Evolutionary conservation across 2,797 vertebrate genomes (phyloP), one percentile per base, ranked within the genome.

Genomic region (Echiichthys vipera): DNA sequence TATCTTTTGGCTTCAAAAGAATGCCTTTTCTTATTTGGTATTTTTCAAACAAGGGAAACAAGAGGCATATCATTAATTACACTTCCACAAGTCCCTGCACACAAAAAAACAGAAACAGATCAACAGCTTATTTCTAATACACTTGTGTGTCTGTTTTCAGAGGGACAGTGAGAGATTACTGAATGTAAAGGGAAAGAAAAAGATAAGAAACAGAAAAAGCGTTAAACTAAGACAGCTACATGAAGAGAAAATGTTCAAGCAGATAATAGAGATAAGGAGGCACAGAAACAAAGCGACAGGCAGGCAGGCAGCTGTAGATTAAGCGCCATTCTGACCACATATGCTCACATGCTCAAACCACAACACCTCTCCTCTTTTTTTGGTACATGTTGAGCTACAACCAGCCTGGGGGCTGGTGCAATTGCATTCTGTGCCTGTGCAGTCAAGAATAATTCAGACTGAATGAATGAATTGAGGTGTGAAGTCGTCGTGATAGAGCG

Each of bases 301-400:
- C 69, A 67, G 59, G 53, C 74, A 87, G 77, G 80, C 89, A 91
- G 89, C 84, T 89, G 83, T 77, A 84, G 77, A 85, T 77, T 55
- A 66, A 70, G 84, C 47, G 15, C 71, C 74, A 66, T 71, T 70
- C 65, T 83, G 65, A 90, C 88, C 89, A 80, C 92, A 93, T 61
- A 88, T 13, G 65, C 42, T 80, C 78, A 81, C 84, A 81, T 86
- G 81, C 72, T 73, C 57, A 80, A 90, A 90, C 90, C 89, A 80
- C 89, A 89, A 77, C 79, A 84, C n/a, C 40, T 66, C 74, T 77
- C 18, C 54, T 81, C 49, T 59, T 80, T 65, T 81, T 81, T 83
- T 81, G 74, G 80, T 63, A 56, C 57, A 61, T 63, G 45, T 79
- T 66, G 51, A 88, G 68, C 77, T 75, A 74, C 73, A 89, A 68